phyloP scores from a whole-genome alignment of 2,113 vertebrate genomes.

The Candoia aspera region DNA sequence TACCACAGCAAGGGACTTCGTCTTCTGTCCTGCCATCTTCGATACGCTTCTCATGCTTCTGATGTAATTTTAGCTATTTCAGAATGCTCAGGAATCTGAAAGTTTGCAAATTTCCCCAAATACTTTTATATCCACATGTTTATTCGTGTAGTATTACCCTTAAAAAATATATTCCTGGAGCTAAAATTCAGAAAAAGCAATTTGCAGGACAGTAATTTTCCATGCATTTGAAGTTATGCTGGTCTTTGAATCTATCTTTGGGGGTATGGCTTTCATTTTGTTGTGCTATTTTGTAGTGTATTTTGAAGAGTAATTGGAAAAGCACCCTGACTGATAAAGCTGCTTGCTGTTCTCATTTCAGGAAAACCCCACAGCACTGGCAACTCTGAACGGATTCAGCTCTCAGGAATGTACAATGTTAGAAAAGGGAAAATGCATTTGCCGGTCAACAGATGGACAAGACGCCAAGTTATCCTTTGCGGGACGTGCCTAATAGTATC shows the following conservation, averaged over 20 bases:
- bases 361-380: constrained; percentile 91
- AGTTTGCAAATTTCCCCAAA: neutral
- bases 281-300: neutral
- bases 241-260: constrained; percentile 12
- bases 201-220: neutral
- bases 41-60: neutral
- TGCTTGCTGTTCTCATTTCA: constrained; percentile 73
- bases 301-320: constrained; percentile 19
- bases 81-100: neutral
- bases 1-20: no score
- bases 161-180: neutral
- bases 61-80: neutral
- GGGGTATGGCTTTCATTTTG: constrained; percentile 28
- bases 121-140: no score
- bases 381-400: constrained; percentile 91
- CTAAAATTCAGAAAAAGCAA: neutral
- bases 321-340: constrained; percentile 55
- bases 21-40: neutral
- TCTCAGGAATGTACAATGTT: constrained; percentile 94
- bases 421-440: constrained; percentile 98
- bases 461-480: constrained; percentile 95
- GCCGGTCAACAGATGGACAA: constrained; percentile 95
- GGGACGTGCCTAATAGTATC: constrained; percentile 98
- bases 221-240: neutral
- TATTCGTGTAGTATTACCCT: neutral